phyloP scores from a whole-genome alignment of 2,113 vertebrate species.

The Epinephelus cyanopodus region DNA sequence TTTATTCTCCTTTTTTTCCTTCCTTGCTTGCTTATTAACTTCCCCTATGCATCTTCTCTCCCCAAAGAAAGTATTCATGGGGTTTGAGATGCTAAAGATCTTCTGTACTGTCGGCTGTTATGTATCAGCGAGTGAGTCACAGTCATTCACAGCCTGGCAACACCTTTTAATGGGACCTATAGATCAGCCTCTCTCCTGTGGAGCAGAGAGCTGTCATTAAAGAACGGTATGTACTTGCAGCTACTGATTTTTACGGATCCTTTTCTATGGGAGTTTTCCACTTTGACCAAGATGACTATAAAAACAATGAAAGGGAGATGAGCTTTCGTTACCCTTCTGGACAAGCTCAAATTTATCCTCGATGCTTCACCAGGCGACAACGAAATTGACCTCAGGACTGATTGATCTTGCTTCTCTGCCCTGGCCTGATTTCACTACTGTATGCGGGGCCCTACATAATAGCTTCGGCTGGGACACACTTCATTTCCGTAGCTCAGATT shows the following conservation, averaged over 20 bases:
- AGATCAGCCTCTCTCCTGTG: not conserved
- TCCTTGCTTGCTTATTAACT: not conserved
- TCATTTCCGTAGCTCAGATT: not conserved
- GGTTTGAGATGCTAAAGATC: not conserved
- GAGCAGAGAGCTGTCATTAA: not conserved
- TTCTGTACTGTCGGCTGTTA: not conserved
- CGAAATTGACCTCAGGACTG: too few species aligned
- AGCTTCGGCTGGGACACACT: not conserved
- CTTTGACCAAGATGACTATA: not conserved
- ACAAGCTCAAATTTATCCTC: too few species aligned
- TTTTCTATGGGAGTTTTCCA: not conserved
- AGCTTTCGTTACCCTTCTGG: too few species aligned
- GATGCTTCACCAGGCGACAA: too few species aligned
- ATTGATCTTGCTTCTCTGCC: too few species aligned
- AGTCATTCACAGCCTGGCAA: not conserved
- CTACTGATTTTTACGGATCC: not conserved
- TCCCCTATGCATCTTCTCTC: not conserved
- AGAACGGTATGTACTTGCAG: not conserved
- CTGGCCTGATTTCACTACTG: not conserved
- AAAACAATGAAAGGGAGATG: too few species aligned
- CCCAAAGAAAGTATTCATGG: not conserved
- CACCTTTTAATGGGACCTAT: not conserved
- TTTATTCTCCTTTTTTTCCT: not conserved
- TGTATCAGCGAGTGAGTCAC: not conserved
- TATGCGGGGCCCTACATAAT: not conserved